A percentile compares a stretch with the other conserved stretches of the same genome.
Conservation (phyloP, 1,140 invertebrate species). For the Gonioctena quinquepunctata region DNA sequence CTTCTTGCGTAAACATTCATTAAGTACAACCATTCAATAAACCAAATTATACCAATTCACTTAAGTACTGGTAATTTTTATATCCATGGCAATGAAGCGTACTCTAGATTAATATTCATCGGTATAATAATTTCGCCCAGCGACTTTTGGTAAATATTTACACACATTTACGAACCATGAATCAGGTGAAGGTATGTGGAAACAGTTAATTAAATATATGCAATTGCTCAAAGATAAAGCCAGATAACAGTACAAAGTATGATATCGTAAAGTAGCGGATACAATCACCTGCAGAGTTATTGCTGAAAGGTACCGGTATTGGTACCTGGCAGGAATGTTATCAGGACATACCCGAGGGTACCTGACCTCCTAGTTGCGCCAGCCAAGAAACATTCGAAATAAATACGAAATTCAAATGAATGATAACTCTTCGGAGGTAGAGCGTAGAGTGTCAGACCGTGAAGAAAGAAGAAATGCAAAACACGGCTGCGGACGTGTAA, state of each 20-base stretch:
- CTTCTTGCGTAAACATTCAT: background rate
- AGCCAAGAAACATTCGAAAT: too few species aligned
- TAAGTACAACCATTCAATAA: background rate
- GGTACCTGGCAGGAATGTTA: conserved; percentile 10
- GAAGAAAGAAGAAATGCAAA: background rate
- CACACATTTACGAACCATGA: background rate
- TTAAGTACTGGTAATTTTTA: background rate
- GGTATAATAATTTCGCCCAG: background rate
- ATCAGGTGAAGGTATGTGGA: background rate
- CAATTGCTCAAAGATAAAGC: conserved; percentile 1
- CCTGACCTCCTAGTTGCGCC: background rate
- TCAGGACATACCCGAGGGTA: too few species aligned
- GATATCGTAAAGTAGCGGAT: background rate
- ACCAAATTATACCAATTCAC: background rate
- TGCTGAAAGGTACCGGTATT: conserved; percentile 23
- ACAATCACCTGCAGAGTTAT: conserved; percentile 1
- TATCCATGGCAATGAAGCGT: background rate
- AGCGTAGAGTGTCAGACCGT: conserved; percentile 15
- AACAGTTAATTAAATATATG: conserved; percentile 15
- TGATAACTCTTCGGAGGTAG: too few species aligned
- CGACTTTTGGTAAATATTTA: background rate
- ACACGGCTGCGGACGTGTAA: conserved; percentile 1
- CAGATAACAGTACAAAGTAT: conserved; percentile 10
- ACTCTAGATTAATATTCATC: background rate
- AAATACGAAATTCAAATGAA: too few species aligned